These are phyloP conservation scores for Nothobranchius kuhntae DNA, from an alignment of 2,113 vertebrate species.

Conservation along the genomic window DNA sequence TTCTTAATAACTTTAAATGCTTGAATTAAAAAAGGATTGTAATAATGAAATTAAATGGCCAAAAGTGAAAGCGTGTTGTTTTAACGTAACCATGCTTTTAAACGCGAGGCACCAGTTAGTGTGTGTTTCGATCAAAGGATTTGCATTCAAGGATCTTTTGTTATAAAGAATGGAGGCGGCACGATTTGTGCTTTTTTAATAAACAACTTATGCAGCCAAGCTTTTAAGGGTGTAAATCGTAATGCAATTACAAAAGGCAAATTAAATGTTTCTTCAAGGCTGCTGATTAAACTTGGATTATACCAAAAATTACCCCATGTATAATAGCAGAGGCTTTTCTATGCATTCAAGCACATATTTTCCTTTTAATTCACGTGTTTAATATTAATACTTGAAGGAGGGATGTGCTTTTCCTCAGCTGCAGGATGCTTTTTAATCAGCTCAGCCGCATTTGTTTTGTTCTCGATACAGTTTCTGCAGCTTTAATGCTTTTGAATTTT, in stretches of 20 bases:
- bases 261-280: conserved; percentile 66
- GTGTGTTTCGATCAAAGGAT: conserved; percentile 23
- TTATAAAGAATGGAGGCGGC: conserved; percentile 44
- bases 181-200: conserved; percentile 61
- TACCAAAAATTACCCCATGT: conserved; percentile 46
- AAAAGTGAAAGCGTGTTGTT: conserved; percentile 22
- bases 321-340: conserved; percentile 47
- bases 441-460: conserved; percentile 26
- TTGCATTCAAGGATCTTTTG: conserved; percentile 37
- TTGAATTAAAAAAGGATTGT: conserved; percentile 1
- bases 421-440: conserved; percentile 31
- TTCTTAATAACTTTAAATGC: conserved; percentile 38
- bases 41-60: conserved; percentile 33
- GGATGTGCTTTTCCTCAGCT: conserved; percentile 1
- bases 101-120: background rate
- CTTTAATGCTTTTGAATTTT: background rate
- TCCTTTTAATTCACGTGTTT: conserved; percentile 50
- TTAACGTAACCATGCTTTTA: background rate
- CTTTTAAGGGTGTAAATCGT: conserved; percentile 57
- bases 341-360: conserved; percentile 39
- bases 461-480: background rate
- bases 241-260: conserved; percentile 67
- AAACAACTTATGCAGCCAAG: conserved; percentile 47
- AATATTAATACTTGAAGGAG: conserved; percentile 41
- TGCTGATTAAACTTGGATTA: conserved; percentile 58